Evolutionary conservation across 2,113 vertebrate species (phyloP).

Genomic region (Hassar affinis): DNA sequence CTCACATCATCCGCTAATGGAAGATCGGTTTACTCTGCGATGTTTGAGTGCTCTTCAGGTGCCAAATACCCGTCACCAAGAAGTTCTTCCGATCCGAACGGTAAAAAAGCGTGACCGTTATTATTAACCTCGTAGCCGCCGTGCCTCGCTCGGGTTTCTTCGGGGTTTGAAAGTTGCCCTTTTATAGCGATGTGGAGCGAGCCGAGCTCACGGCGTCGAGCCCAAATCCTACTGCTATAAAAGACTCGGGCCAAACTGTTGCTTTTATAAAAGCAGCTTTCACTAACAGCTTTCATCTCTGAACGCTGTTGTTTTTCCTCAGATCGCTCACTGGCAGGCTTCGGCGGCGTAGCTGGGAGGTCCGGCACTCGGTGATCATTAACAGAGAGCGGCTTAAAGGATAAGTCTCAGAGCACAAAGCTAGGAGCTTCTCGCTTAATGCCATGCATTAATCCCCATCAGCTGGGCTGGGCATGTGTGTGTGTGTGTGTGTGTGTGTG

Average conservation of each 20-base stretch:
- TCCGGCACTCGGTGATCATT: conserved; percentile 25
- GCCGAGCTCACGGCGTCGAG: not conserved
- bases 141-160: not conserved
- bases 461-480: conserved; percentile 6
- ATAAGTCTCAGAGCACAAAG: conserved; percentile 29
- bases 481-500: not conserved
- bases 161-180: conserved; percentile 11
- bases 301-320: conserved; percentile 34
- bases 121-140: conserved; percentile 13
- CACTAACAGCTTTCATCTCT: conserved; percentile 31
- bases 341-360: conserved; percentile 19
- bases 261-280: conserved; percentile 25
- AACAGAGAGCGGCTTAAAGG: conserved; percentile 41
- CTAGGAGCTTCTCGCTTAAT: conserved; percentile 22
- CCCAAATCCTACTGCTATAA: conserved; percentile 28
- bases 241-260: conserved; percentile 16
- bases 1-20: conserved; percentile 21
- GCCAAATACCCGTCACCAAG: conserved; percentile 13
- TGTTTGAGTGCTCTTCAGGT: not conserved
- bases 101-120: not conserved
- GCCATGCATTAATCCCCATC: conserved; percentile 31
- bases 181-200: conserved; percentile 34
- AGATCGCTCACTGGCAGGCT: conserved; percentile 16
- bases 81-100: not conserved
- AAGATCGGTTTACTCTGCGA: conserved; percentile 19